Evolutionary conservation across 2,113 vertebrate species (phyloP).

Genomic region (Eretmochelys imbricata): DNA sequence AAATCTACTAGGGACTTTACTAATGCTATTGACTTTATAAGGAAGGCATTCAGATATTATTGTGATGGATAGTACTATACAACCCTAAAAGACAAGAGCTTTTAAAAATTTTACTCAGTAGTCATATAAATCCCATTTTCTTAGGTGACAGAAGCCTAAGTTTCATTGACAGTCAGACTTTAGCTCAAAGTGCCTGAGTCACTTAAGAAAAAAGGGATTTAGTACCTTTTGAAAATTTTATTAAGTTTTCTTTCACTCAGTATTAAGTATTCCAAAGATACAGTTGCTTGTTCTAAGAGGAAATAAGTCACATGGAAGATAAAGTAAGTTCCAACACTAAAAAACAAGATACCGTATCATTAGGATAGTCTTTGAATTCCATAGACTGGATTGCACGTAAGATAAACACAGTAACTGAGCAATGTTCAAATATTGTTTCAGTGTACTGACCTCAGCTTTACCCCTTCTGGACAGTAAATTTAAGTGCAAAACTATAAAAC

Average conservation of each 20-base stretch:
- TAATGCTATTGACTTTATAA: neutral
- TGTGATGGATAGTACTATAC: neutral
- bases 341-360: neutral
- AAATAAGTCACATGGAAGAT: slow-evolving; percentile 37
- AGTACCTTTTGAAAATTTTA: neutral
- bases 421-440: slow-evolving; percentile 19
- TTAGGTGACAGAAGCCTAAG: neutral
- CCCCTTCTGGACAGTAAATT: slow-evolving; percentile 71
- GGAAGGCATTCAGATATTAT: neutral
- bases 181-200: neutral
- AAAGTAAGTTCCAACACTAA: neutral
- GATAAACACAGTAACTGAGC: neutral
- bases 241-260: neutral
- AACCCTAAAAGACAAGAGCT: neutral
- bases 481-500: slow-evolving; percentile 58
- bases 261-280: neutral
- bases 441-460: slow-evolving; percentile 42
- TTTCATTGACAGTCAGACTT: neutral
- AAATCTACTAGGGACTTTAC: neutral
- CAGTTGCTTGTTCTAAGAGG: slow-evolving; percentile 13
- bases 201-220: neutral
- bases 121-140: neutral
- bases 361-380: slow-evolving; percentile 25
- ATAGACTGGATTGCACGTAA: neutral
- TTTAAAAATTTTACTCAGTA: neutral